Evolutionary conservation across 2,888 invertebrate genomes (phyloP).

Genomic region (Athalia circularis): DNA sequence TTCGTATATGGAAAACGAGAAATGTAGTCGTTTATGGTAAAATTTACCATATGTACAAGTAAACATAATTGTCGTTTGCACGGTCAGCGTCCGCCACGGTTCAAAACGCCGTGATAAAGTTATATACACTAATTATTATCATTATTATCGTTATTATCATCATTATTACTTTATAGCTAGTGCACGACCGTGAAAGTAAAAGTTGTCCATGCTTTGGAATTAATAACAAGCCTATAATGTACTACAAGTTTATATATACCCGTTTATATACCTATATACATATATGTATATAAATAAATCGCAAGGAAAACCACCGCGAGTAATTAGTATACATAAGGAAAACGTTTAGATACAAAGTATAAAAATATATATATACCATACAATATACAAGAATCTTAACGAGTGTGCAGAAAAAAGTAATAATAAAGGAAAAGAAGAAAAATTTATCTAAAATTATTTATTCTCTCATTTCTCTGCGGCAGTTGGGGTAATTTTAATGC

Average conservation of each 20-base stretch:
- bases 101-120: neutral
- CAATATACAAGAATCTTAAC: neutral
- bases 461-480: neutral
- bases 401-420: neutral
- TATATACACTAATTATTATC: no score
- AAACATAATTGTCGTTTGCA: conserved; percentile 21
- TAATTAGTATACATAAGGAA: no score
- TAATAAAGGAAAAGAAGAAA: neutral
- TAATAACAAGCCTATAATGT: neutral
- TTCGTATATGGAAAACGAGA: neutral
- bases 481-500: neutral
- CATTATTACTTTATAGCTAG: no score
- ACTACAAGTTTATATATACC: neutral
- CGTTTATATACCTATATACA: neutral
- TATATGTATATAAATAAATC: neutral
- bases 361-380: neutral
- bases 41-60: neutral
- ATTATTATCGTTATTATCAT: no score
- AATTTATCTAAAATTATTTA: neutral
- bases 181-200: conserved; percentile 54
- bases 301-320: neutral
- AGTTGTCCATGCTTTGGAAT: conserved; percentile 33
- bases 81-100: conserved; percentile 33
- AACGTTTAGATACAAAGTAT: neutral
- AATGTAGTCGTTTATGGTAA: conserved; percentile 14